Evolutionary conservation across 2,888 invertebrate species (phyloP).

Genomic region (Hoplodrina blanda): DNA sequence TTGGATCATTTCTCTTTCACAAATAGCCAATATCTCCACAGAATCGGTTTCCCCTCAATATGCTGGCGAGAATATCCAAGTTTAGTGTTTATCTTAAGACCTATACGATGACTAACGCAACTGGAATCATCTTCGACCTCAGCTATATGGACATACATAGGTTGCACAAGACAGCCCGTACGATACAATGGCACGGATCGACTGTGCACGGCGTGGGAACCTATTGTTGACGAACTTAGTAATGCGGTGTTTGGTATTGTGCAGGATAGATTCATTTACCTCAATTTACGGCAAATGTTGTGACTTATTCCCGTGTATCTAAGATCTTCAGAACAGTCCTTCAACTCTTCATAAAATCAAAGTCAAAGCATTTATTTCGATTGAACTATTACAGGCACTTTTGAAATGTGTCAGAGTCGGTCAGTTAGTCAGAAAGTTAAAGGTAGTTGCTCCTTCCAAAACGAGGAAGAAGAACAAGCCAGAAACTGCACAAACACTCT

Average conservation of each 20-base stretch:
- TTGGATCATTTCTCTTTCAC: not conserved
- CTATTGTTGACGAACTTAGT: conserved; percentile 31
- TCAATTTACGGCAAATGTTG: conserved; percentile 13
- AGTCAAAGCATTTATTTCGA: no score
- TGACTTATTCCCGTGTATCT: not conserved
- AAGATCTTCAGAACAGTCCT: not conserved
- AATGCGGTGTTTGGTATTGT: conserved; percentile 23
- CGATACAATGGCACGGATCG: conserved; percentile 47
- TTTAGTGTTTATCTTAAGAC: not conserved
- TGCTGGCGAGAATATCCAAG: not conserved
- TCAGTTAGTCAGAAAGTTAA: no score
- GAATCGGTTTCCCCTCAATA: not conserved
- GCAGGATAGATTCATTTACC: conserved; percentile 24
- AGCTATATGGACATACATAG: conserved; percentile 9
- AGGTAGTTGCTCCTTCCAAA: no score
- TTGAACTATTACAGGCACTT: no score
- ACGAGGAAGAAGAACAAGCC: no score
- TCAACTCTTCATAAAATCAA: not conserved
- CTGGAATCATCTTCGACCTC: conserved; percentile 18
- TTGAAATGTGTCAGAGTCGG: no score
- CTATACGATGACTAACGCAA: conserved; percentile 20
- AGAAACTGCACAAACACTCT: no score
- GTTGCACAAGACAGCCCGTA: conserved; percentile 22
- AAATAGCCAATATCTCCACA: no score
- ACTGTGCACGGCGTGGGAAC: conserved; percentile 46